These are phyloP conservation scores for Dexiosoma caninum DNA, from an alignment of 2,888 invertebrate genomes.

Conservation along the genomic window DNA sequence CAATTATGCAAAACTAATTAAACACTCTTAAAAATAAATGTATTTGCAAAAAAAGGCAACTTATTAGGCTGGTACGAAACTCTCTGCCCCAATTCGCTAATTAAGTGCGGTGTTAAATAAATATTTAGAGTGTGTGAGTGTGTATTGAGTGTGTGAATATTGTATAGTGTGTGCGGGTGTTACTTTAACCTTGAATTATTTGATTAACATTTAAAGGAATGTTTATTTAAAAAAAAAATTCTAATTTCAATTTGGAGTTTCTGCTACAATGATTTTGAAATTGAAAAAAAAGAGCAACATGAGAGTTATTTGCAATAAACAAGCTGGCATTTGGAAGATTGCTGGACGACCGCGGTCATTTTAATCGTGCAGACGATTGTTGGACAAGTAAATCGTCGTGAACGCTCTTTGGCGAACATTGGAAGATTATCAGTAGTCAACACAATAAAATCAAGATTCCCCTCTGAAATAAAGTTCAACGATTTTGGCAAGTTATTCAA, in stretches of 20 bases:
- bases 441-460: too few species aligned
- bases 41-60: not conserved
- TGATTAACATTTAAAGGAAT: constrained; percentile 8
- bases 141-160: not conserved
- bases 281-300: constrained; percentile 16
- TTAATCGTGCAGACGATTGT: too few species aligned
- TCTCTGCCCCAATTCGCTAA: not conserved
- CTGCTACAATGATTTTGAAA: constrained; percentile 37
- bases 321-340: too few species aligned
- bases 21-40: not conserved
- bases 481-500: too few species aligned
- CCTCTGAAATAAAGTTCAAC: too few species aligned
- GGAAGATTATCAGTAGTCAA: too few species aligned
- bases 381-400: too few species aligned
- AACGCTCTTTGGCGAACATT: too few species aligned
- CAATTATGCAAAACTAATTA: not conserved
- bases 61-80: not conserved
- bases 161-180: not conserved
- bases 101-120: not conserved
- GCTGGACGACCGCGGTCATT: too few species aligned
- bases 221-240: not conserved
- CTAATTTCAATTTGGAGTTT: constrained; percentile 7
- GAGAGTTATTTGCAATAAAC: not conserved
- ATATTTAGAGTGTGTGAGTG: too few species aligned
- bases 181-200: constrained; percentile 23